Evolutionary conservation across 2,888 invertebrate species (phyloP), one percentile per base, ranked within the genome.

Genomic region (Oscheius onirici): DNA sequence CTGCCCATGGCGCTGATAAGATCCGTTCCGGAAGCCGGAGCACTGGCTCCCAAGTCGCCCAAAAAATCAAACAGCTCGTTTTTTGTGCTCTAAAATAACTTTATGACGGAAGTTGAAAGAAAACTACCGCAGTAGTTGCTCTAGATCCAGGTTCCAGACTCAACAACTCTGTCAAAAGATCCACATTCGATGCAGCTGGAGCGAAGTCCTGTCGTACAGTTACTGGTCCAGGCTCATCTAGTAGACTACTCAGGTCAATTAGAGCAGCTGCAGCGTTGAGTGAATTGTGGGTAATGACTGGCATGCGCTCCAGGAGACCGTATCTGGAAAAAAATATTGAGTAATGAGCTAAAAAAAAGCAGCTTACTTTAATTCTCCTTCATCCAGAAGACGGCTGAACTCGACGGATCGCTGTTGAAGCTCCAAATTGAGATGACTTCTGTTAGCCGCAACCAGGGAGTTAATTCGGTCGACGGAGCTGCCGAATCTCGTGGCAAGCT

Each of bases 401-500:
- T 99, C 99, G 10, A 97, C 95, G 22, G 97, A 95, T 86, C 99
- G 91, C 89, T 99, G 99, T 88, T 99, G 99, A 84, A 99, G 90
- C 89, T 99, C 99, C 85, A 97, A 93, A 89, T 97, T 94, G 83
- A 97, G 92, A 90, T 95, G 95, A 80, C 94, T 93, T 69, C 95
- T 95, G 89, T 97, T 97, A n/a, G 75, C 77, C 43, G 79, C 73
- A 49, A 86, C 77, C 5, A 86, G 65, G 8, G 80, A 80, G 8
- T 68, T 67, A 51, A 85, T 82, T 54, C 83, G 66, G 2, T 81
- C 81, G 11, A 57, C 58, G 2, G 79, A 71, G 41, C 67, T 28
- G 26, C 72, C 55, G 70, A 81, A 81, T 60, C 81, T 91, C 58
- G 97, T 95, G 88, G 95, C 95, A 41, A 99, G 91, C 90, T 99